Percentiles rank a stretch among this genome's conserved stretches.
phyloP scores from a whole-genome alignment of 1,140 invertebrate species.

The Pseudomyrmex cubaensis region DNA sequence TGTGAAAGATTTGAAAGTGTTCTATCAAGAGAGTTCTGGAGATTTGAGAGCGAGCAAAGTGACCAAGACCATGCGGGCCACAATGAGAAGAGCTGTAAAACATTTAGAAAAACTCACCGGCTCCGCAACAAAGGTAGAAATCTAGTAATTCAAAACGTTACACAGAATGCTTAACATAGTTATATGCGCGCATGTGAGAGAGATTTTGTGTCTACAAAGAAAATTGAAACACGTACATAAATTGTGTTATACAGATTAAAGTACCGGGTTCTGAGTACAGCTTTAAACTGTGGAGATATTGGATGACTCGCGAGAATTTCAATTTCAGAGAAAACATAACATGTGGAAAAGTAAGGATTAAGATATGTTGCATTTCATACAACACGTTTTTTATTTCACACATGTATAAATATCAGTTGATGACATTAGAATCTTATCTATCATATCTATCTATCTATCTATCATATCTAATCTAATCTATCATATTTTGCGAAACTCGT shows the following conservation, averaged over 20 bases:
- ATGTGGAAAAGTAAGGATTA: conserved; percentile 86
- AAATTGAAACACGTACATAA: background rate
- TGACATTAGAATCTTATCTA: too few relatives aligned
- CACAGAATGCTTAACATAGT: conserved; percentile 39
- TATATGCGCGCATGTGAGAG: background rate
- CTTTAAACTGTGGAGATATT: conserved; percentile 90
- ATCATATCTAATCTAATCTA: too few relatives aligned
- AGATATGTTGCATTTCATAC: conserved; percentile 43
- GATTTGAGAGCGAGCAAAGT: conserved; percentile 90
- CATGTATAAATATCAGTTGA: too few relatives aligned
- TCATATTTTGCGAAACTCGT: background rate
- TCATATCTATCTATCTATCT: too few relatives aligned
- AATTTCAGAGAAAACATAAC: conserved; percentile 88
- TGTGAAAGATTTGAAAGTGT: conserved; percentile 90
- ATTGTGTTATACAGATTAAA: conserved; percentile 79
- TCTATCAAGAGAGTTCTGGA: conserved; percentile 90
- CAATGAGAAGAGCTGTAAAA: conserved; percentile 86
- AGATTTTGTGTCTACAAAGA: background rate
- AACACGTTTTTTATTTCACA: background rate
- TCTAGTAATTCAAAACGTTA: background rate
- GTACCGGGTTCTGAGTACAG: conserved; percentile 88
- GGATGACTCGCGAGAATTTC: conserved; percentile 89
- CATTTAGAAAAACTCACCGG: conserved; percentile 84
- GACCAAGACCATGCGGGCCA: conserved; percentile 88
- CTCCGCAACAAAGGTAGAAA: conserved; percentile 81